These are phyloP conservation scores for Cataglyphis hispanica DNA, from an alignment of 1,140 invertebrate genomes.

Conservation along the genomic window DNA sequence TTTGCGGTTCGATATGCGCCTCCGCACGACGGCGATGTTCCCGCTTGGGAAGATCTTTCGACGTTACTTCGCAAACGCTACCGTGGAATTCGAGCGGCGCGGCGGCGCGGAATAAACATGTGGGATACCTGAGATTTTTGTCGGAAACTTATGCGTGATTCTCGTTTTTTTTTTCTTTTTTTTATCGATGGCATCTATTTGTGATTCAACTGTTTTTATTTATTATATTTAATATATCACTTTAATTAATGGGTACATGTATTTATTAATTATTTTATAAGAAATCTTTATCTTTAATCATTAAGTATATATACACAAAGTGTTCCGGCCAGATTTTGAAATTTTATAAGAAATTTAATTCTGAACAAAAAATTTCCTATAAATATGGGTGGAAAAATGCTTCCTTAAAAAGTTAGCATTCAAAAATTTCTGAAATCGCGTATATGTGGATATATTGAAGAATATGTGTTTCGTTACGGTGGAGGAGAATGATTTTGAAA, in stretches of 20 bases:
- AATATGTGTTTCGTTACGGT: background rate
- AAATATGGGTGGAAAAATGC: no score
- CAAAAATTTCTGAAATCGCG: no score
- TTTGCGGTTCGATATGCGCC: conserved; percentile 65
- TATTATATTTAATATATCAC: background rate
- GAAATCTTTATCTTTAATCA: background rate
- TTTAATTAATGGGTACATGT: background rate
- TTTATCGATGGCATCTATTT: background rate
- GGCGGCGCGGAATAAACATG: conserved; percentile 67
- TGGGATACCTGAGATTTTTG: background rate
- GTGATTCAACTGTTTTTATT: background rate
- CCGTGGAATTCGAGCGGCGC: conserved; percentile 54
- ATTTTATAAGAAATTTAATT: no score
- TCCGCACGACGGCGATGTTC: background rate
- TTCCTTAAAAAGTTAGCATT: no score
- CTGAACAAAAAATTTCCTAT: no score
- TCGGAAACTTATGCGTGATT: no score
- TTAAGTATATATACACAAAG: conserved; percentile 18
- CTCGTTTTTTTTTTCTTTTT: conserved; percentile 16
- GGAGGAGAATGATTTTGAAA: background rate
- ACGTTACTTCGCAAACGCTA: conserved; percentile 32
- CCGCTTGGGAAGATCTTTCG: conserved; percentile 42
- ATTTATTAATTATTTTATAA: conserved; percentile 18
- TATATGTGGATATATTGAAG: conserved; percentile 8
- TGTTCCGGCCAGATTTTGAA: no score